Percentiles rank a stretch among this genome's conserved stretches.
Conservation (phyloP, 2,797 vertebrate species). For the Macropodus opercularis region DNA sequence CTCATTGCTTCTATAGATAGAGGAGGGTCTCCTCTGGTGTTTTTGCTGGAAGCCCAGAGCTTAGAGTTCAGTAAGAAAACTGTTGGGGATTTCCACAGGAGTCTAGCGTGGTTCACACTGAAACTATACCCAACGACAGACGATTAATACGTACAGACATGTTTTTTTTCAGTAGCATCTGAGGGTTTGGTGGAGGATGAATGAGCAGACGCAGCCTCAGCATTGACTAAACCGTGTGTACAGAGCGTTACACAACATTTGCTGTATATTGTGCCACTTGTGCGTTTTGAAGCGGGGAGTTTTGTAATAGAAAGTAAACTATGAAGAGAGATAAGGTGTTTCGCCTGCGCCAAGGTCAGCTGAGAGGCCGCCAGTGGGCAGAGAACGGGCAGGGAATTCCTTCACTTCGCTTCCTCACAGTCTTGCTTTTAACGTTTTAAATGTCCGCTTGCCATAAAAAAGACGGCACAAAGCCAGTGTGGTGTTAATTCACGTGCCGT, state of each 20-base stretch:
- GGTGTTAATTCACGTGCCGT: conserved; percentile 17
- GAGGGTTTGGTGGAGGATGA: conserved; percentile 15
- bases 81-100: conserved; percentile 58
- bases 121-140: conserved; percentile 23
- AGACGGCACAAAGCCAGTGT: neutral
- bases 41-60: conserved; percentile 37
- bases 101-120: conserved; percentile 23
- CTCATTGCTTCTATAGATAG: conserved; percentile 44
- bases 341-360: conserved; percentile 45
- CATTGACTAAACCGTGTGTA: neutral
- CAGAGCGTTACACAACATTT: conserved; percentile 33
- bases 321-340: conserved; percentile 52
- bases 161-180: conserved; percentile 28
- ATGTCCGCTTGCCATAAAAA: neutral
- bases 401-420: conserved; percentile 9
- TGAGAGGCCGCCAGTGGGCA: conserved; percentile 11
- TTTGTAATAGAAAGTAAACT: conserved; percentile 60
- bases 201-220: conserved; percentile 15
- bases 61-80: conserved; percentile 7
- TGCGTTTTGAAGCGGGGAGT: neutral
- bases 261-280: conserved; percentile 1
- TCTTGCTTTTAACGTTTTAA: neutral
- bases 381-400: conserved; percentile 19
- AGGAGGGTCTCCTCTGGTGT: conserved; percentile 26
- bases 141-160: conserved; percentile 25